phyloP scores from a whole-genome alignment of 2,888 invertebrate genomes.

The Formica aserva region DNA sequence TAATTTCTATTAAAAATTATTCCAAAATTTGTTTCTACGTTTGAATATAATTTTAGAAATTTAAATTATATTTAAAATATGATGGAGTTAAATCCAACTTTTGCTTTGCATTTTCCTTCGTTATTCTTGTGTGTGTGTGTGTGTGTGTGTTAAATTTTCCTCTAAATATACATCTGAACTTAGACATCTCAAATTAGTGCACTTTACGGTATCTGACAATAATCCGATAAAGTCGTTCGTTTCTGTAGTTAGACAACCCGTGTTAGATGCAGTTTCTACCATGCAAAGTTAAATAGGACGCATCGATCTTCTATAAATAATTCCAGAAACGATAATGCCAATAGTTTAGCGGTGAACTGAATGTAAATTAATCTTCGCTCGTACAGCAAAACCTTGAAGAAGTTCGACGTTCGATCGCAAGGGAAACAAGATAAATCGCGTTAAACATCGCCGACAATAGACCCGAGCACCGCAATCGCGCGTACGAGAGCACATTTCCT shows the following conservation, averaged over 20 bases:
- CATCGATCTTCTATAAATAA: constrained; percentile 54
- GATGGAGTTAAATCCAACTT: background rate
- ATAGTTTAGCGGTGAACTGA: constrained; percentile 21
- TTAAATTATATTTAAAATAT: background rate
- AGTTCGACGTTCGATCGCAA: background rate
- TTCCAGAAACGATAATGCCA: constrained; percentile 45
- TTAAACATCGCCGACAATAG: background rate
- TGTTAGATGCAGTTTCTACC: constrained; percentile 16
- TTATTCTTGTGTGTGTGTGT: background rate
- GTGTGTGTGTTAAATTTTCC: background rate
- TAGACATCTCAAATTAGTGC: constrained; percentile 11
- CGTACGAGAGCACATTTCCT: constrained; percentile 12
- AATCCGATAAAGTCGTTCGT: constrained; percentile 28
- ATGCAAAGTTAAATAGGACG: constrained; percentile 42
- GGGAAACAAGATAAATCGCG: background rate
- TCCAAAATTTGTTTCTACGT: background rate
- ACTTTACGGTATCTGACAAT: background rate
- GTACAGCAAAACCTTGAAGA: constrained; percentile 6
- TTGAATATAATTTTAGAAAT: background rate
- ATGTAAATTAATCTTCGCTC: constrained; percentile 33
- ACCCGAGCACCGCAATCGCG: background rate
- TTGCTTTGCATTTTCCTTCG: background rate
- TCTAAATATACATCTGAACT: background rate
- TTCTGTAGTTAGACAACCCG: background rate
- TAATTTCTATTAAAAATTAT: no score